Percentiles rank a stretch among this genome's conserved stretches.
phyloP scores from a whole-genome alignment of 92 coral and sea anemone species.

The Porites lobata region DNA sequence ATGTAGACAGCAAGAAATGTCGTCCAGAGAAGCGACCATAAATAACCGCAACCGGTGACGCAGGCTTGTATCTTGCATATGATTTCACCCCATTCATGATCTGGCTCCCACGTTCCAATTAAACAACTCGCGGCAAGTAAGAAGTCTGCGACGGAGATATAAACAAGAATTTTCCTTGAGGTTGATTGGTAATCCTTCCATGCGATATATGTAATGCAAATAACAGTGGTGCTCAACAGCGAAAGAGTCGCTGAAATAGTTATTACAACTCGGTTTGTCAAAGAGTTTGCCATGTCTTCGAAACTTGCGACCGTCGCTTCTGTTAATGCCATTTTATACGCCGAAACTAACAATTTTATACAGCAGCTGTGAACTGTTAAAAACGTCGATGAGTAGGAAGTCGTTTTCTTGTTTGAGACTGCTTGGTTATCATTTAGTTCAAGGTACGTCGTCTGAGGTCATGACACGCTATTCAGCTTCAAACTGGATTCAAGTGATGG shows the following conservation, averaged over 20 bases:
- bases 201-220: conserved; percentile 77
- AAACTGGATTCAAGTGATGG: too few species aligned
- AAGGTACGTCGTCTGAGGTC: too few species aligned
- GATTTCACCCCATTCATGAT: not conserved
- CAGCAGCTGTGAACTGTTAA: too few species aligned
- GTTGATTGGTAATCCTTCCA: conserved; percentile 91
- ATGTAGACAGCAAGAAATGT: conserved; percentile 81
- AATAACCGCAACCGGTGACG: conserved; percentile 76
- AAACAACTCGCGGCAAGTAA: conserved; percentile 74
- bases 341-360: too few species aligned
- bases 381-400: too few species aligned
- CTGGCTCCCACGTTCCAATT: conserved; percentile 26
- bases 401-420: too few species aligned
- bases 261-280: conserved; percentile 18
- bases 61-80: conserved; percentile 82
- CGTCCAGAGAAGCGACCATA: conserved; percentile 98
- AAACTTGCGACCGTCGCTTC: not conserved
- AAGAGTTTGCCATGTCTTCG: not conserved
- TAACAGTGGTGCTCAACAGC: conserved; percentile 73
- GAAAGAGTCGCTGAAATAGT: conserved; percentile 74
- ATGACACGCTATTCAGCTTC: too few species aligned
- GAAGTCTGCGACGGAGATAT: conserved; percentile 91
- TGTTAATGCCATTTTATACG: too few species aligned
- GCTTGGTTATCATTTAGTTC: too few species aligned
- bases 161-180: conserved; percentile 88